Percentiles rank a stretch among this genome's conserved stretches.
These are phyloP conservation scores for Lophius americanus DNA, from an alignment of 2,797 vertebrate genomes.

Conservation along the genomic window DNA sequence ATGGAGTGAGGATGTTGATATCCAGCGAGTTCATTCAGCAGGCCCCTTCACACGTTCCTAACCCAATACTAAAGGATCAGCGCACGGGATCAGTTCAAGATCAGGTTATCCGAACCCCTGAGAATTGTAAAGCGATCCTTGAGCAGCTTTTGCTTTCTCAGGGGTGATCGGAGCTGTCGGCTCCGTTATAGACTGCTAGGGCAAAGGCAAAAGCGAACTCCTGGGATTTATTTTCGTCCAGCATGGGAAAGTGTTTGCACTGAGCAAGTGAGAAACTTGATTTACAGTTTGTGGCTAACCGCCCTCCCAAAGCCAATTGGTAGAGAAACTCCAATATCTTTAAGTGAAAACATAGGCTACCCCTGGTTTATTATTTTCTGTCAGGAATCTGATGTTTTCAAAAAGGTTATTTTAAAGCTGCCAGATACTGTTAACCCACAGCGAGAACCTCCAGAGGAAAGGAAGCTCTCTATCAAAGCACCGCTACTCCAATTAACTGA, in stretches of 20 bases:
- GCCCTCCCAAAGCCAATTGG: conserved; percentile 53
- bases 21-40: conserved; percentile 75
- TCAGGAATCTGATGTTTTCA: conserved; percentile 66
- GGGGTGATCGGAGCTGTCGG: conserved; percentile 73
- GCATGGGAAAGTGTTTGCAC: conserved; percentile 53
- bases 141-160: conserved; percentile 78
- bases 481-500: conserved; percentile 65
- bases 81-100: conserved; percentile 77
- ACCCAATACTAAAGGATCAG: conserved; percentile 78
- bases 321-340: conserved; percentile 64
- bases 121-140: conserved; percentile 82
- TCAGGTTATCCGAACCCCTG: conserved; percentile 82
- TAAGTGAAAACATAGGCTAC: conserved; percentile 52
- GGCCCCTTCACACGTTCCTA: conserved; percentile 81
- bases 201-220: conserved; percentile 68
- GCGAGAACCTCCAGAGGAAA: conserved; percentile 60
- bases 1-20: conserved; percentile 78
- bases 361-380: conserved; percentile 74
- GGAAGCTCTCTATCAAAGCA: conserved; percentile 66
- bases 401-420: conserved; percentile 67
- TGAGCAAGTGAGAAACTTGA: conserved; percentile 59
- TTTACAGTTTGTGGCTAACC: conserved; percentile 70
- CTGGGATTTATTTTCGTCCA: conserved; percentile 68
- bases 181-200: conserved; percentile 59
- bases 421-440: conserved; percentile 62